Conservation (phyloP, 2,888 invertebrate species). For the Caenorhabditis afra region DNA sequence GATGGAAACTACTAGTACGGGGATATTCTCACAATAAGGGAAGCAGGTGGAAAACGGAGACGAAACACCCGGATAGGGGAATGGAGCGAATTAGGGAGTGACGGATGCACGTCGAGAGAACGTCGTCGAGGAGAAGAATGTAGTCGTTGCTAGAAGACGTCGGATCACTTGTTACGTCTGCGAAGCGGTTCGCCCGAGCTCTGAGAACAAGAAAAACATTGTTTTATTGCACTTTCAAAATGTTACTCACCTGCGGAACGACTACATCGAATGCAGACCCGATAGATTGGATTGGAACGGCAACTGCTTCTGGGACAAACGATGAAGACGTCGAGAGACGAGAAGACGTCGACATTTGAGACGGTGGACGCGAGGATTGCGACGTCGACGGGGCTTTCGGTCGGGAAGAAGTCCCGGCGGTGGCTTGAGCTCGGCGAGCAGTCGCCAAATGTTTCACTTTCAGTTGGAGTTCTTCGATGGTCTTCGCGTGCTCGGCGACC, state of each 20-base stretch:
- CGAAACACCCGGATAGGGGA: no score
- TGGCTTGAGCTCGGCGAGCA: background rate
- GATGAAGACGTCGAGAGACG: constrained; percentile 16
- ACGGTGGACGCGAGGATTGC: constrained; percentile 39
- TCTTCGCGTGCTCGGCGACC: constrained; percentile 18
- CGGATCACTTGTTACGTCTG: no score
- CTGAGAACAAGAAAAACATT: background rate
- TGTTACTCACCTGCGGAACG: constrained; percentile 30
- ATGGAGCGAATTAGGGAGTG: no score
- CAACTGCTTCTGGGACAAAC: constrained; percentile 14
- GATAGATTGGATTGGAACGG: constrained; percentile 25
- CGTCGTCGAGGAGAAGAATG: no score
- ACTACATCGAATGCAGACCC: constrained; percentile 52
- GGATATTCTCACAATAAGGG: no score
- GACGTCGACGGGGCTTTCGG: background rate
- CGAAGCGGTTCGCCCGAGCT: background rate
- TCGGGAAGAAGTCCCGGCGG: background rate
- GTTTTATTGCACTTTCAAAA: background rate
- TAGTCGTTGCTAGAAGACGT: no score
- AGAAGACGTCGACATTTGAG: constrained; percentile 38
- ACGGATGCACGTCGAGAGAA: no score
- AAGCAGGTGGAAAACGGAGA: no score
- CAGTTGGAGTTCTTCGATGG: constrained; percentile 28
- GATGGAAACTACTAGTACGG: no score
- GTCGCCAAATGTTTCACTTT: constrained; percentile 20